Percentiles rank a stretch among this genome's conserved stretches.
phyloP scores from a whole-genome alignment of 2,797 vertebrate genomes.

The Anas bahamensis region DNA sequence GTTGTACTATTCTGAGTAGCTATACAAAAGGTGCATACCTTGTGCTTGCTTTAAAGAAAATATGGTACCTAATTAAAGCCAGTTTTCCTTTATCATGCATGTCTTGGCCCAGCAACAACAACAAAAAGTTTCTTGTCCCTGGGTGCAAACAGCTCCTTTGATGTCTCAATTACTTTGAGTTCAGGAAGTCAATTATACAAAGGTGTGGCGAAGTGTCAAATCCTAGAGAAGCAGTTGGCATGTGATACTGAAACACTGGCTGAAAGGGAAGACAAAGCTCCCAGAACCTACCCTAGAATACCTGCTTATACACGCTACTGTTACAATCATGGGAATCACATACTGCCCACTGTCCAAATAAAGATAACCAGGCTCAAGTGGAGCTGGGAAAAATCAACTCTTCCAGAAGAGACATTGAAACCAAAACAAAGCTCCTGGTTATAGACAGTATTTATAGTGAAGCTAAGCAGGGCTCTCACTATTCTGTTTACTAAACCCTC shows the following conservation, averaged over 20 bases:
- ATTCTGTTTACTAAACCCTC: neutral
- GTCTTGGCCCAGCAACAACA: neutral
- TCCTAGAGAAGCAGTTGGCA: neutral
- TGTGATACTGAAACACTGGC: neutral
- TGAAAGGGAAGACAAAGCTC: neutral
- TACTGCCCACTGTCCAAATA: neutral
- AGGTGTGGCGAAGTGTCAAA: conserved; percentile 1
- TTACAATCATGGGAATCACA: neutral
- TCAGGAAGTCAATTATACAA: neutral
- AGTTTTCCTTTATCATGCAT: neutral
- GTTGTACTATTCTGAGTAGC: neutral
- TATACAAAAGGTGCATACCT: neutral
- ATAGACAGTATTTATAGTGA: neutral
- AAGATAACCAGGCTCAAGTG: neutral
- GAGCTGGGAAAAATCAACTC: neutral
- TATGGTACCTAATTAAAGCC: neutral
- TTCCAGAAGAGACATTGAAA: neutral
- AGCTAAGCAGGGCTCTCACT: neutral
- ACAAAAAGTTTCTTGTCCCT: neutral
- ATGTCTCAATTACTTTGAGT: neutral
- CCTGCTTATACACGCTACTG: neutral
- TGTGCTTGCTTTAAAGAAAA: neutral
- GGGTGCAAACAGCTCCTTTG: neutral
- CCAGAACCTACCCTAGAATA: neutral
- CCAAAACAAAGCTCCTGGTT: neutral